A percentile compares a stretch with the other conserved stretches of the same genome.
Conservation (phyloP, 2,797 vertebrate species). For the Eptatretus atami region DNA sequence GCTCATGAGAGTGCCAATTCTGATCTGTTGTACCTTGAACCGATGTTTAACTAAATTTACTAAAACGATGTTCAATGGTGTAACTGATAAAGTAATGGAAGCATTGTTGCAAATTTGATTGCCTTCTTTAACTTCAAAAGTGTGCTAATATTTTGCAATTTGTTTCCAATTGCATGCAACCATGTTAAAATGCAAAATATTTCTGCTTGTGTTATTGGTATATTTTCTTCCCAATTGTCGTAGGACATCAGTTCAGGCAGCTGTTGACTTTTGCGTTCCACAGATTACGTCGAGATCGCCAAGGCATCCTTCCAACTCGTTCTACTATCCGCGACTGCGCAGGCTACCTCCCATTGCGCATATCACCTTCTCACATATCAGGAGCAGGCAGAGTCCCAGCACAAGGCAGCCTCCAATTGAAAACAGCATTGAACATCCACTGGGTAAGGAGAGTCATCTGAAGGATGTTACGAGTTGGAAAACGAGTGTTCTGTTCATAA, state of each 20-base stretch:
- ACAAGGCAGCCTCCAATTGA: background rate
- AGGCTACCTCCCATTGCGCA: slow-evolving; percentile 59
- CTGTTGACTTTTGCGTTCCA: slow-evolving; percentile 6
- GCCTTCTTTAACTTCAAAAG: background rate
- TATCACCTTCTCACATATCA: slow-evolving; percentile 21
- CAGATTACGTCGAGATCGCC: slow-evolving; percentile 74
- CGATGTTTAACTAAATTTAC: background rate
- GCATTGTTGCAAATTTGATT: background rate
- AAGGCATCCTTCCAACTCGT: slow-evolving; percentile 76
- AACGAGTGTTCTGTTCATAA: too few relatives aligned
- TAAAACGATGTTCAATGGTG: background rate
- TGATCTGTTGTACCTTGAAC: background rate
- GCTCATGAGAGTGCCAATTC: background rate
- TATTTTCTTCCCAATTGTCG: too few relatives aligned
- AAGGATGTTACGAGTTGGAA: too few relatives aligned
- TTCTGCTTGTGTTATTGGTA: too few relatives aligned
- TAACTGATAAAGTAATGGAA: background rate
- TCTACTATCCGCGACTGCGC: slow-evolving; percentile 72
- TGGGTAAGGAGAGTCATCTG: too few relatives aligned
- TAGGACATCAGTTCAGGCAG: background rate
- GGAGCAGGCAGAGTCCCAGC: background rate
- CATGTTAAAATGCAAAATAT: too few relatives aligned
- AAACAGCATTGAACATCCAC: background rate
- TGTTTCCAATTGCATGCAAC: too few relatives aligned
- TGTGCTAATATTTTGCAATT: too few relatives aligned